Base-by-base conservation (phyloP, 2,888 invertebrate species). In the Melipona bicolor region DNA sequence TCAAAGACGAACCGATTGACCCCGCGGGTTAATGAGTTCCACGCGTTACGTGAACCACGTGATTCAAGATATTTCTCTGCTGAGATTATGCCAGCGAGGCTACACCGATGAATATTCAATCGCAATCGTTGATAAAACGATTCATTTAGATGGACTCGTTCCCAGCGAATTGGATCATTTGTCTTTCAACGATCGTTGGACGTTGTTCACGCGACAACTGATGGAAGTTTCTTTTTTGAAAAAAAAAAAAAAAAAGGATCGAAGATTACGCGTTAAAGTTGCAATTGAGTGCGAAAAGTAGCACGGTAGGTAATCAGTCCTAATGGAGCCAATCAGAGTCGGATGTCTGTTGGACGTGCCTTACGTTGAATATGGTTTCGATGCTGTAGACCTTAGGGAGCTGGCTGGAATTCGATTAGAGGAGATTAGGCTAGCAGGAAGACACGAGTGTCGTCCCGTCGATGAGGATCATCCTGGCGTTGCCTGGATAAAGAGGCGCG, bases 371-470 rank as follows among this genome's bases (percentile, higher is more conserved):
- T 43, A 9, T 43, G 43, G 43, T 43, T 2, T 74, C 70, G 73
- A 82, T 88, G 74, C 50, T 19, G 27, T 27, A 19, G 70, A 56
- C 62, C 65, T 65, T 15, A 27, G 78, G 50, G 67, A 75, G 36
- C 50, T n/a, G 65, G 52, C 49, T 76, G 78, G 87, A 89, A 89
- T 89, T 89, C 89, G 86, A 87, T 89, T 87, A 84, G 73, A 61
- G 65, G 50, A 79, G 89, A 89, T 88, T 89, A 89, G 87, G 79
- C 24, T 17, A 68, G 65, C 24, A 64, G 69, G 67, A 52, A 68
- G 52, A 32, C 56, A 64, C 32, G n/a, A 21, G 27, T 49, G 74
- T 32, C 59, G 80, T 75, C 77, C 77, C 49, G 61, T 76, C 85
- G 80, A 80, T 76, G 84, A 62, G 70, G 65, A 74, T 87, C 82